Percentiles rank a stretch among this genome's conserved stretches.
phyloP scores from a whole-genome alignment of 2,113 vertebrate genomes.

The Dicaeum eximium region DNA sequence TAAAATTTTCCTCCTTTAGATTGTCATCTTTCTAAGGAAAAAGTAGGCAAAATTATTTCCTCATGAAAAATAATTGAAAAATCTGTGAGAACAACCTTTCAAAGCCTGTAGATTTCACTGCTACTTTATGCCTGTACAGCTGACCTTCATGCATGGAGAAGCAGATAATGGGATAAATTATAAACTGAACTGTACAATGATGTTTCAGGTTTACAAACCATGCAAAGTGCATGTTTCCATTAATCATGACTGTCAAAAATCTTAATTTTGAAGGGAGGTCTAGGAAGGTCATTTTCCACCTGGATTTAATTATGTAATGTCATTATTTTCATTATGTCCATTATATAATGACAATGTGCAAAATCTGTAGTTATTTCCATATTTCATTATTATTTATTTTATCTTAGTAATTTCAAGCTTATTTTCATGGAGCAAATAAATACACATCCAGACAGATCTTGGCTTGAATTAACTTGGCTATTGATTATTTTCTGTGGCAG shows the following conservation, averaged over 20 bases:
- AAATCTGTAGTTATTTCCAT: not conserved
- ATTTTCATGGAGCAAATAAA: not conserved
- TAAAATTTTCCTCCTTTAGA: not conserved
- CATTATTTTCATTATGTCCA: conserved; percentile 49
- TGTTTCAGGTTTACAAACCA: conserved; percentile 44
- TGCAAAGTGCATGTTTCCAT: conserved; percentile 49
- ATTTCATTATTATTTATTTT: conserved; percentile 11
- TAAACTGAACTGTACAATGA: conserved; percentile 45
- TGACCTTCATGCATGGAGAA: conserved; percentile 31
- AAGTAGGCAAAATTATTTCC: conserved; percentile 16
- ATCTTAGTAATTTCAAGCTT: not conserved
- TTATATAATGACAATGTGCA: conserved; percentile 19
- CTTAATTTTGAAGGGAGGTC: conserved; percentile 39
- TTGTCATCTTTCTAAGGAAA: not conserved
- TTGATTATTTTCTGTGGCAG: not conserved
- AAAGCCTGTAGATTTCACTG: not conserved
- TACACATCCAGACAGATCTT: not conserved
- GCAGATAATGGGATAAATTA: conserved; percentile 52
- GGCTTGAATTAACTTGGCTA: not conserved
- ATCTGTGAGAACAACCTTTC: conserved; percentile 6
- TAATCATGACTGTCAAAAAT: conserved; percentile 42
- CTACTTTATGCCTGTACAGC: not conserved
- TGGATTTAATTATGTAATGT: conserved; percentile 64
- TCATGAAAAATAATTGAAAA: conserved; percentile 27
- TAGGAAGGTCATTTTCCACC: conserved; percentile 59